Evolutionary conservation across 1,140 invertebrate species (phyloP).

Genomic region (Sweltsa coloradensis): DNA sequence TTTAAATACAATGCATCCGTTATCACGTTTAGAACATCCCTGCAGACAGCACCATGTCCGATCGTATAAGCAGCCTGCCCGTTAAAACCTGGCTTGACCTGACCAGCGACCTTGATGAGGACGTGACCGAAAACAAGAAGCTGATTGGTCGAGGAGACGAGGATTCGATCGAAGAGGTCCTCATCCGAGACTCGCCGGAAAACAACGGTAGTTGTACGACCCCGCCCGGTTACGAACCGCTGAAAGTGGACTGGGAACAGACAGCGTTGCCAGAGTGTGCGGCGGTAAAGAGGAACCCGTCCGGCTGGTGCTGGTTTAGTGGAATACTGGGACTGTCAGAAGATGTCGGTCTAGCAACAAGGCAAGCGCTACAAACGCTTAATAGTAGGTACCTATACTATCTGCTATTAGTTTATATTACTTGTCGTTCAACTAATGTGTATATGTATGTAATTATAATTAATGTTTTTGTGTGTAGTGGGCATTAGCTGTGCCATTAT

Average conservation of each 20-base stretch:
- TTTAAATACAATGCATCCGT: background rate
- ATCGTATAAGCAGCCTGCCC: conserved; percentile 34
- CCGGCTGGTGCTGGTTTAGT: conserved; percentile 71
- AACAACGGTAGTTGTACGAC: no score
- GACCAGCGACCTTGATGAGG: conserved; percentile 39
- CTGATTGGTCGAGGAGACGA: conserved; percentile 8
- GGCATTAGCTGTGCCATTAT: no score
- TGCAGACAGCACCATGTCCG: conserved; percentile 22
- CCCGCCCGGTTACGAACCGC: no score
- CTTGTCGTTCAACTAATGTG: conserved; percentile 11
- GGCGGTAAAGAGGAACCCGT: conserved; percentile 36
- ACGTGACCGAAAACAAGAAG: conserved; percentile 20
- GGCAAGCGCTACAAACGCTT: conserved; percentile 56
- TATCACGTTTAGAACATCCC: background rate
- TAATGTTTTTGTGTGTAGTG: no score
- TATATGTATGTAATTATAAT: no score
- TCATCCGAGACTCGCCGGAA: no score
- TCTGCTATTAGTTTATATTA: conserved; percentile 11
- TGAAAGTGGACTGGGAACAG: conserved; percentile 14
- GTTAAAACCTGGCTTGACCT: conserved; percentile 43
- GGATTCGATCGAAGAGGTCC: conserved; percentile 8
- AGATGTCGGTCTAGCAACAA: conserved; percentile 40
- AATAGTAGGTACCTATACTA: conserved; percentile 54
- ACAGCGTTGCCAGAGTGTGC: background rate
- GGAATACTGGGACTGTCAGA: conserved; percentile 48